These are phyloP conservation scores for Oenanthe oenanthe DNA, from an alignment of 2,113 vertebrate species.

Conservation along the genomic window DNA sequence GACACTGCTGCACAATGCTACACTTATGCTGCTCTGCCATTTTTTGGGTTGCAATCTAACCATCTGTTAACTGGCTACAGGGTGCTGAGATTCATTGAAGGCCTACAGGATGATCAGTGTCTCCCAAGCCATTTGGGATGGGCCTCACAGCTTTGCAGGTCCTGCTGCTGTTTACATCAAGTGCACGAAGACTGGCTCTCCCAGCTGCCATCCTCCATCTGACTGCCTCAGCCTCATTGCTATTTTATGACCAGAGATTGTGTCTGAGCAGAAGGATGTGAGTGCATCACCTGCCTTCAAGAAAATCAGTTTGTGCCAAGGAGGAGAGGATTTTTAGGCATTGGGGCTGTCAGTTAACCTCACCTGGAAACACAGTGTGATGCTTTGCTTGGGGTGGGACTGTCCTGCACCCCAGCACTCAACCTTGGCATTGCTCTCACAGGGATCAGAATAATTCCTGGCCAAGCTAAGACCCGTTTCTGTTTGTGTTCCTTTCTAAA, in stretches of 20 bases:
- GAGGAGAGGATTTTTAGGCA: neutral
- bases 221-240: neutral
- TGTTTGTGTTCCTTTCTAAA: neutral
- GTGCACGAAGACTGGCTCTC: neutral
- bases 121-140: neutral
- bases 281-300: neutral
- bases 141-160: neutral
- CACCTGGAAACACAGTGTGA: neutral
- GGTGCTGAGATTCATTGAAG: neutral
- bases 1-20: neutral
- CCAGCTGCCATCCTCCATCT: neutral
- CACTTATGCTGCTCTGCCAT: neutral
- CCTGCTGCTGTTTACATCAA: neutral
- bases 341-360: neutral
- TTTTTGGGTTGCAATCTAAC: neutral
- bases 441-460: neutral
- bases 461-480: neutral
- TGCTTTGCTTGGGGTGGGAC: fast-evolving
- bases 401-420: neutral
- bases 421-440: neutral
- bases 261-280: neutral
- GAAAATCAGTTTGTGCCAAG: neutral
- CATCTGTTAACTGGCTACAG: neutral
- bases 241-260: neutral
- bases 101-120: neutral